Conservation (phyloP, 2,113 vertebrate species). For the Drymodes brunneopygia region DNA sequence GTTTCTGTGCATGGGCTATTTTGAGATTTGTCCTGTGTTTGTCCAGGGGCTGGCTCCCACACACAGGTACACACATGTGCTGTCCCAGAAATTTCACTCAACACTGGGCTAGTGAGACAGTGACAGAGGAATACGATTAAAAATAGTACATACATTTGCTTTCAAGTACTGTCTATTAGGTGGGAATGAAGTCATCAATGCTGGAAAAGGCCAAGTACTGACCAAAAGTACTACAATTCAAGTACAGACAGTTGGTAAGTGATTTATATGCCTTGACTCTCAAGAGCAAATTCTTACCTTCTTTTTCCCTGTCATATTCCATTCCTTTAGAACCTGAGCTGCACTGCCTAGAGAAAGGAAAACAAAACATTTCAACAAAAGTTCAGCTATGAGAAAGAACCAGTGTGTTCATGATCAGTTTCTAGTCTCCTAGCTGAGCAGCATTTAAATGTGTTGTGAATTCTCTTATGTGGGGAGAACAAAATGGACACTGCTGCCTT, state of each 20-base stretch:
- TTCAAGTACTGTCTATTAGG: neutral
- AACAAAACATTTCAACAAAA: constrained; percentile 40
- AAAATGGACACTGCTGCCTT: neutral
- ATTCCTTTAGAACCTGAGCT: constrained; percentile 78
- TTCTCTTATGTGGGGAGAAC: neutral
- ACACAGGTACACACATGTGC: rapidly evolving
- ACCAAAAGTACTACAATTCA: neutral
- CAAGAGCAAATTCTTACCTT: constrained; percentile 70
- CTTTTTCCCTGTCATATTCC: constrained; percentile 80
- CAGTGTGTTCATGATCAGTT: neutral
- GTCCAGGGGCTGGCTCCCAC: neutral
- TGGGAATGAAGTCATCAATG: neutral
- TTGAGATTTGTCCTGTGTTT: neutral
- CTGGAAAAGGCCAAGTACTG: neutral
- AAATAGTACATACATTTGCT: neutral
- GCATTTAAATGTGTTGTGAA: neutral
- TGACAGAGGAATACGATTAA: neutral
- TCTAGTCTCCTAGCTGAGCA: neutral
- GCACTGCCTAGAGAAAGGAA: constrained; percentile 69
- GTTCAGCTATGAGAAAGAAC: neutral
- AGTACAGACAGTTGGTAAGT: neutral
- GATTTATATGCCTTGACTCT: neutral
- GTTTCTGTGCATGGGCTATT: neutral
- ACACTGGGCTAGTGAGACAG: neutral
- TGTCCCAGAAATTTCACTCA: neutral